A percentile compares a stretch with the other conserved stretches of the same genome.
phyloP scores from a whole-genome alignment of 2,113 vertebrate species.

The Haemorhous mexicanus region DNA sequence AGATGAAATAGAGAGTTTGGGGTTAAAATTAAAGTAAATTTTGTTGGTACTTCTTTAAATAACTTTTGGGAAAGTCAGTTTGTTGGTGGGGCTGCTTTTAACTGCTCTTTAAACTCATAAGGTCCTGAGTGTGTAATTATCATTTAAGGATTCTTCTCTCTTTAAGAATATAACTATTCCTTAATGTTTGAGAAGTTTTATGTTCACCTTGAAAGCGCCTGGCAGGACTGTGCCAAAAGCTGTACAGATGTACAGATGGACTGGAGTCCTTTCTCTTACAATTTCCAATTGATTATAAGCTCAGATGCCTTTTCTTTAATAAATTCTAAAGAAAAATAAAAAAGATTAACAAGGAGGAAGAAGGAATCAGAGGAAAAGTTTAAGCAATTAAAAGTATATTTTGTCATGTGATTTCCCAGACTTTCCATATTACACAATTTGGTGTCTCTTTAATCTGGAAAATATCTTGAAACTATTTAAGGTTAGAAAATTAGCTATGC shows the following conservation, averaged over 20 bases:
- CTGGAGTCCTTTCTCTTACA: background rate
- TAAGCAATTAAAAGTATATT: background rate
- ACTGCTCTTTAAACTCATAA: background rate
- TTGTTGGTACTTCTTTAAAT: background rate
- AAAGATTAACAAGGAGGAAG: background rate
- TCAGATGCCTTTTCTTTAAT: background rate
- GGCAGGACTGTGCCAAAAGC: background rate
- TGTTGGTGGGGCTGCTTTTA: background rate
- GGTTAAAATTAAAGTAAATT: background rate
- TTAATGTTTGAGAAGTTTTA: background rate
- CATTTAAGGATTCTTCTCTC: background rate
- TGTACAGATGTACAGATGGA: background rate
- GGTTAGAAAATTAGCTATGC: background rate
- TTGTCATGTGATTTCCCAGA: background rate
- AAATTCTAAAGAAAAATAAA: no score
- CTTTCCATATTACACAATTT: background rate
- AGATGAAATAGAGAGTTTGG: background rate
- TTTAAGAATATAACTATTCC: background rate
- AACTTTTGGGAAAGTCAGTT: background rate
- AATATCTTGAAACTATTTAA: background rate
- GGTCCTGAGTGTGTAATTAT: background rate
- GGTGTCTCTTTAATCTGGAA: background rate
- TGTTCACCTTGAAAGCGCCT: rapidly evolving
- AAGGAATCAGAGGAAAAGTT: background rate
- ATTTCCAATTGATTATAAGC: background rate